Evolutionary conservation across 2,113 vertebrate genomes (phyloP).

Genomic region (Eulemur macaco): DNA sequence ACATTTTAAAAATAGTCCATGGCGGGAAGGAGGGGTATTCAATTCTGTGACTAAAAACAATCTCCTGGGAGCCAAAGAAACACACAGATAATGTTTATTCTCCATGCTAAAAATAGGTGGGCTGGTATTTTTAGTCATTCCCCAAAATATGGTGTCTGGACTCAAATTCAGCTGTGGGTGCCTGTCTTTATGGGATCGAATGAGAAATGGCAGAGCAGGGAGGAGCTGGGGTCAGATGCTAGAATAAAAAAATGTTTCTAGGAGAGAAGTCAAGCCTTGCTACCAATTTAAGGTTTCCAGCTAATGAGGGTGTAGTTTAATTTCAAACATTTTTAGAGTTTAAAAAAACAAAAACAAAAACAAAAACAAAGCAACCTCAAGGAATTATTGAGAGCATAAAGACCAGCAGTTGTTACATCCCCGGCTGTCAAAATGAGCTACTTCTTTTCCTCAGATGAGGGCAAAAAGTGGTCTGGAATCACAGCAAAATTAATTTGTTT

Average conservation of each 20-base stretch:
- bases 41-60: conserved; percentile 82
- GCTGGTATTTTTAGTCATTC: conserved; percentile 76
- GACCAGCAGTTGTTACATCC: conserved; percentile 20
- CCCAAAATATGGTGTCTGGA: conserved; percentile 81
- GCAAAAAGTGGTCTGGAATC: conserved; percentile 59
- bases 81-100: conserved; percentile 82
- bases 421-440: conserved; percentile 47
- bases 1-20: conserved; percentile 79
- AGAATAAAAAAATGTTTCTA: conserved; percentile 43
- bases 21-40: conserved; percentile 74
- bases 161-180: conserved; percentile 75
- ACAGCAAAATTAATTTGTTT: conserved; percentile 74
- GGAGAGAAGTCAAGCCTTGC: conserved; percentile 47
- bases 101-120: conserved; percentile 76
- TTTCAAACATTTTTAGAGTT: conserved; percentile 74
- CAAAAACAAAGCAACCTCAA: conserved; percentile 66
- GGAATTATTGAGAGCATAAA: conserved; percentile 53
- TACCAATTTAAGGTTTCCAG: conserved; percentile 66
- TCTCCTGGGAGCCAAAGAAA: conserved; percentile 76
- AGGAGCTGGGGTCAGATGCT: conserved; percentile 68
- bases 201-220: conserved; percentile 31
- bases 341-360: conserved; percentile 69
- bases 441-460: conserved; percentile 62
- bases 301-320: conserved; percentile 70
- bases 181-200: conserved; percentile 67